Evolutionary conservation across 2,797 vertebrate genomes (phyloP), one percentile per base, ranked within the genome.

Genomic region (Lacerta bilineata): DNA sequence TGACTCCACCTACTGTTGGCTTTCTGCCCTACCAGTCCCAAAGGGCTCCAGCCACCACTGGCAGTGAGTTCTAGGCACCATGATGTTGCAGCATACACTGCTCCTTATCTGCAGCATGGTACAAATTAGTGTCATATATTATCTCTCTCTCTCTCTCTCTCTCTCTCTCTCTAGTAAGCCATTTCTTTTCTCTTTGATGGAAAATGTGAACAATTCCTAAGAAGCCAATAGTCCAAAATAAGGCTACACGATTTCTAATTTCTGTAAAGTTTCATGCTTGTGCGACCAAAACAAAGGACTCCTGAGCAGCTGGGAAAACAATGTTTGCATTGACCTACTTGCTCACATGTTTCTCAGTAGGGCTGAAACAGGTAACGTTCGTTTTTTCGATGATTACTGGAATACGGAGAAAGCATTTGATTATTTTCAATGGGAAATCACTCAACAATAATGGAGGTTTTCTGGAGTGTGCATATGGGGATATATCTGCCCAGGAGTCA

Each of bases 351-450:
- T 90, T 93, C 91, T 74, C 74, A 88, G 9, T 74, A 11, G 72
- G 59, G 82, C 86, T 89, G 39, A 4, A 88, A 2, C 0, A 13
- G 0, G 2, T 90, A 91, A 25, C 84, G 87, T 85, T 84, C n/a
- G 66, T 87, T 93, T 91, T 90, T 36, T 0, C 84, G 81, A n/a
- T 90, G 89, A 88, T 91, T 93, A 80, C 29, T 83, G 68, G 36
- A 71, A 8, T 86, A 59, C 18, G 66, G 85, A 87, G 59, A 71
- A 89, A 79, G 43, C 39, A 64, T 33, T 7, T 41, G 64, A 88
- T 89, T 92, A 68, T 83, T 91, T 92, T 88, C 72, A 7, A 0
- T 50, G 69, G 13, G 20, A 72, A 93, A 77, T 94, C 84, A 86
- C 29, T 85, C 7, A 1, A 9, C 87, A 78, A 88, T 86, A 66